Evolutionary conservation across 2,888 invertebrate species (phyloP), one percentile per base, ranked within the genome.

Genomic region (Tenthredo amoena): DNA sequence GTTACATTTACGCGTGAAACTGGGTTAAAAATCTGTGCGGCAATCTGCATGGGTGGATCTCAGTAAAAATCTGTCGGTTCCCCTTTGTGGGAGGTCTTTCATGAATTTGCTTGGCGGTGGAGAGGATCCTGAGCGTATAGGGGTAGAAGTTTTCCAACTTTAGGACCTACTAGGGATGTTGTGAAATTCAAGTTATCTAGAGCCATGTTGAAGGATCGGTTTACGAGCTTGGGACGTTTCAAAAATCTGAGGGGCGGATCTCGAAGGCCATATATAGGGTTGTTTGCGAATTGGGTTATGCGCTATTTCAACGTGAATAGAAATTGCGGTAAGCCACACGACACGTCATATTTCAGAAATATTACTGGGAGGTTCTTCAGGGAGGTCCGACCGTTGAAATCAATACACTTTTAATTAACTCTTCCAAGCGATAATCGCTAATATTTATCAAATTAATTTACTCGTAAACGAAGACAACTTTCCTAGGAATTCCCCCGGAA

Each of bases 121-220:
- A 77, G 76, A 77, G 76, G 34, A 74, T 47, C 47, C 40, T 40
- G 74, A n/a, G 47, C n/a, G 72, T 72, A 43, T 43, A 72, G 72
- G 72, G 72, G 72, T 40, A 18, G 43, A 37, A 72, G 72, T 72
- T 40, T 72, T 72, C 72, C 72, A 72, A 72, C 18, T 72, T 72
- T 72, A 72, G 37, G 43, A 72, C 26, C 40, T 72, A 72, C 72
- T 40, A 50, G 76, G 76, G 50, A 77, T 77, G 77, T 26, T 50
- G 50, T 31, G 77, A 55, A 77, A 55, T 77, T 77, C 55, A 31
- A 77, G 77, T 50, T 50, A 77, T 55, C 77, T 40, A 77, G 31
- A 50, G 26, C 40, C 77, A 31, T 55, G 77, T 77, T 31, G 50
- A 74, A 43, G 40, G 40, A 77, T 55, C 47, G 31, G 21, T 77